A percentile compares a stretch with the other conserved stretches of the same genome.
Conservation (phyloP, 2,888 invertebrate species). For the Glomeris marginata region DNA sequence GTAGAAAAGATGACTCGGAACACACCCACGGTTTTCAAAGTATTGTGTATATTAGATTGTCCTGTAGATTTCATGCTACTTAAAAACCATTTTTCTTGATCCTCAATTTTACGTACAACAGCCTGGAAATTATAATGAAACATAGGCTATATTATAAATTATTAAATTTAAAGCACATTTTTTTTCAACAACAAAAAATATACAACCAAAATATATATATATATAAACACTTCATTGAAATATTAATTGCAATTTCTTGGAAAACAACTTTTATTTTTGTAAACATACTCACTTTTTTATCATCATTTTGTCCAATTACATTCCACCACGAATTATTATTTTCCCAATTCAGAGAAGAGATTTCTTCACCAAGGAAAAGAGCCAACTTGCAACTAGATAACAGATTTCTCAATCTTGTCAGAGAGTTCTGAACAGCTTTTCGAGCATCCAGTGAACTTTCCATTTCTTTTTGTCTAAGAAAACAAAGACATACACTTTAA, state of each 20-base stretch:
- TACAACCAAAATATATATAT: neutral
- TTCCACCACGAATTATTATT: conserved; percentile 9
- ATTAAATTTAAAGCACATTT: neutral
- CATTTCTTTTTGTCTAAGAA: too few relatives aligned
- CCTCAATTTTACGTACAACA: neutral
- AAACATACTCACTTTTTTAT: neutral
- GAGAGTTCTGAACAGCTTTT: conserved; percentile 1
- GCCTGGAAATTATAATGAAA: neutral
- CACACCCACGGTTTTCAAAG: conserved; percentile 6
- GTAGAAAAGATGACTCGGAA: conserved; percentile 7
- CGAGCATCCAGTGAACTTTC: neutral
- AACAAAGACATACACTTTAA: too few relatives aligned
- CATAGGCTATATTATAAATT: neutral
- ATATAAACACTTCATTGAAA: neutral
- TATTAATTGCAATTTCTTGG: neutral
- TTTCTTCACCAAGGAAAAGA: conserved; percentile 10
- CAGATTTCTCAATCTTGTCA: neutral
- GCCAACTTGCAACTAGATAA: conserved; percentile 1
- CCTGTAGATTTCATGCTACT: conserved; percentile 3
- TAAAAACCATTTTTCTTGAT: conserved; percentile 4
- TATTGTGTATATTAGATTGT: conserved; percentile 10
- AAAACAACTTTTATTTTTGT: neutral
- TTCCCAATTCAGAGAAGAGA: conserved; percentile 5
- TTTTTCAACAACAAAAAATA: neutral
- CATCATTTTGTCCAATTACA: neutral